Evolutionary conservation across 2,888 invertebrate genomes (phyloP).

Genomic region (Dynastes tityus): DNA sequence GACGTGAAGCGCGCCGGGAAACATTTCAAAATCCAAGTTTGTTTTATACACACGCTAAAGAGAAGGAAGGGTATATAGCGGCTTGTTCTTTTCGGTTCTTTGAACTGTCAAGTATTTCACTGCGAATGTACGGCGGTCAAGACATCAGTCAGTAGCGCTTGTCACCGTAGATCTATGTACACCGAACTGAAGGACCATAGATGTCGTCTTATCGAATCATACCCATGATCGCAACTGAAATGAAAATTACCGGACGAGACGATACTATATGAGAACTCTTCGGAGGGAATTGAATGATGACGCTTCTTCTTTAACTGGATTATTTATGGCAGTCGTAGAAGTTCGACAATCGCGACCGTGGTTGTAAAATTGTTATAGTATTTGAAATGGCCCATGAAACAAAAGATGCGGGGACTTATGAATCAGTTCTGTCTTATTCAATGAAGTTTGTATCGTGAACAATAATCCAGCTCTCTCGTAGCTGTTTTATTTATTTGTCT

Average conservation of each 20-base stretch:
- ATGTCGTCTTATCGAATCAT: conserved; percentile 34
- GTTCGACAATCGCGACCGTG: not conserved
- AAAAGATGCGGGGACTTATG: not conserved
- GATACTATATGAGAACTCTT: not conserved
- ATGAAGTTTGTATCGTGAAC: not conserved
- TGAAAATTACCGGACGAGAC: conserved; percentile 15
- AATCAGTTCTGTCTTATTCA: not conserved
- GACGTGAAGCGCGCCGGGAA: conserved; percentile 60
- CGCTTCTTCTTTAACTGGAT: conserved; percentile 10
- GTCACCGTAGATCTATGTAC: conserved; percentile 14
- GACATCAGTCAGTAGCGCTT: not conserved
- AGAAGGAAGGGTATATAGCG: not conserved
- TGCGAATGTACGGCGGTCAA: conserved; percentile 35
- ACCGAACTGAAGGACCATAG: not conserved
- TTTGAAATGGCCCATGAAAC: not conserved
- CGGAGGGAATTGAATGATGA: conserved; percentile 9
- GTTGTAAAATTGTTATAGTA: not conserved
- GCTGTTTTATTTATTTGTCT: not conserved
- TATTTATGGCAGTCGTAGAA: conserved; percentile 11
- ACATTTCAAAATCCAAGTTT: conserved; percentile 63
- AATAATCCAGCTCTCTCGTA: not conserved
- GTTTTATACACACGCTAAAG: conserved; percentile 55
- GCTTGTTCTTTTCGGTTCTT: conserved; percentile 33
- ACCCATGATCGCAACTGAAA: conserved; percentile 43
- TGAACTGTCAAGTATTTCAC: conserved; percentile 35